Conservation (phyloP, 2,113 vertebrate genomes). For the Emydura subglobosa region DNA sequence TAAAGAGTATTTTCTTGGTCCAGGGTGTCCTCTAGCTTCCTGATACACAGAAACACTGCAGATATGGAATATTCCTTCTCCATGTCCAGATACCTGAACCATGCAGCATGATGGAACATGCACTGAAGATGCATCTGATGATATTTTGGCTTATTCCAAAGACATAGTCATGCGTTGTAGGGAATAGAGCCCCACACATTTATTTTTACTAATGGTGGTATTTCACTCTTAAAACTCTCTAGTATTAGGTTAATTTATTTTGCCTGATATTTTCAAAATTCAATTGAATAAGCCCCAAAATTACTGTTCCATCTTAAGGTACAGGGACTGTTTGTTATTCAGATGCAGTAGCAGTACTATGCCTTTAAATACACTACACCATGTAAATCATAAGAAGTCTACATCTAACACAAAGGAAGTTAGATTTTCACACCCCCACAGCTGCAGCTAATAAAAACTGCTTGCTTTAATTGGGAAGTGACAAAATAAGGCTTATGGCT, state of each 20-base stretch:
- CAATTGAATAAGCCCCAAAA: background rate
- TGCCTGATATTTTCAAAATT: background rate
- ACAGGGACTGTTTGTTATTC: background rate
- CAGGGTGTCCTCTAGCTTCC: background rate
- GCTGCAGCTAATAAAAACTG: background rate
- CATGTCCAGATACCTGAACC: background rate
- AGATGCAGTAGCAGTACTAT: background rate
- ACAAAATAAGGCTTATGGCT: background rate
- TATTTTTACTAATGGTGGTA: background rate
- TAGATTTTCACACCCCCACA: background rate
- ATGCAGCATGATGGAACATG: background rate
- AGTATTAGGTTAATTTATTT: background rate
- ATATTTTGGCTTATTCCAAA: background rate
- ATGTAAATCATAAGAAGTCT: background rate
- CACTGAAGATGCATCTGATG: background rate
- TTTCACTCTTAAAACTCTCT: background rate
- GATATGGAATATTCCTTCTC: background rate
- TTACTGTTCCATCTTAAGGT: background rate
- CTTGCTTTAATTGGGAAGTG: background rate
- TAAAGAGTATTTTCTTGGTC: background rate
- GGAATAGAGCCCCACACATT: background rate
- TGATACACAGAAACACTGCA: background rate
- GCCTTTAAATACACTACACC: background rate
- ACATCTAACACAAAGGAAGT: background rate
- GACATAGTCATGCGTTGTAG: background rate